Evolutionary conservation across 2,888 invertebrate species (phyloP).

Genomic region (Actias luna): DNA sequence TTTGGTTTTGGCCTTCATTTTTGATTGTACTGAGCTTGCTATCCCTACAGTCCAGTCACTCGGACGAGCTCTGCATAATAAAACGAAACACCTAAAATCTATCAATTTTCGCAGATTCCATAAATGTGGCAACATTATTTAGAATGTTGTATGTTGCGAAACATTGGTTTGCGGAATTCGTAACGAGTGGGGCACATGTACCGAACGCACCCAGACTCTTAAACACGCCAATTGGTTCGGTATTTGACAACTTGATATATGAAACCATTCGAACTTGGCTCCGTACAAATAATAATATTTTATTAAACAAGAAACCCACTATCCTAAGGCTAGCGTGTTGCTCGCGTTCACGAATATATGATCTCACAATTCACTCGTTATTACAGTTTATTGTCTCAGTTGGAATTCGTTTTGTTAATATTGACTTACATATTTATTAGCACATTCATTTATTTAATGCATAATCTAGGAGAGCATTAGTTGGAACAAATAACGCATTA

Average conservation of each 20-base stretch:
- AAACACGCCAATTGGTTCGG: slow-evolving; percentile 73
- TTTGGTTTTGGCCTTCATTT: too few species aligned
- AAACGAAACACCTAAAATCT: too few species aligned
- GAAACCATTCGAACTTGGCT: slow-evolving; percentile 45
- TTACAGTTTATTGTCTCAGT: neutral
- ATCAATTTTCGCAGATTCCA: neutral
- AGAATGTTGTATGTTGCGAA: slow-evolving; percentile 17
- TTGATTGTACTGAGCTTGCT: too few species aligned
- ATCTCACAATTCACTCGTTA: neutral
- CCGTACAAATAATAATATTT: neutral
- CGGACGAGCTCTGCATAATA: too few species aligned
- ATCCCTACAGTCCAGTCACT: too few species aligned
- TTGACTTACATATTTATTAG: too few species aligned
- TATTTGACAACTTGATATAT: slow-evolving; percentile 75
- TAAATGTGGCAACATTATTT: slow-evolving; percentile 13
- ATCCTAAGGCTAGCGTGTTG: neutral
- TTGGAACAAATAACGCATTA: too few species aligned
- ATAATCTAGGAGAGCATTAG: too few species aligned
- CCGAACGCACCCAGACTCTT: slow-evolving; percentile 55
- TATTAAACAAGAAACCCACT: neutral
- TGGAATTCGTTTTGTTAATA: too few species aligned
- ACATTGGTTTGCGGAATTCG: slow-evolving; percentile 46
- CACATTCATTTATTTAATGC: too few species aligned
- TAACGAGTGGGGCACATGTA: slow-evolving; percentile 60
- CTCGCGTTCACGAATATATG: neutral